These are phyloP conservation scores for Peromyscus leucopus DNA, from an alignment of 2,113 vertebrate species.

Conservation along the genomic window DNA sequence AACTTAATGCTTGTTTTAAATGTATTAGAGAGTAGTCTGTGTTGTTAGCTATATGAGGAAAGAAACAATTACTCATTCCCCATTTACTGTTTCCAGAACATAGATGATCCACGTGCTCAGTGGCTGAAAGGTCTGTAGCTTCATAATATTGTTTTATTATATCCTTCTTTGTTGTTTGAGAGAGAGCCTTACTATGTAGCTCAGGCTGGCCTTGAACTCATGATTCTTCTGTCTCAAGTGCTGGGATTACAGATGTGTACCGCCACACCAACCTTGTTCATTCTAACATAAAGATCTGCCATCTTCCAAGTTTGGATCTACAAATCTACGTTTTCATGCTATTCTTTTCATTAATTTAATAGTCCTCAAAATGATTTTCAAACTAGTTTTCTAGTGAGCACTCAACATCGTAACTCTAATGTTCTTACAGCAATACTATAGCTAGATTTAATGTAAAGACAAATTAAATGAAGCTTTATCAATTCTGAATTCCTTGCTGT, in stretches of 20 bases:
- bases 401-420: conserved; percentile 34
- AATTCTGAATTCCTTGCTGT: conserved; percentile 34
- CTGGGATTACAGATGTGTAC: background rate
- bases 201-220: background rate
- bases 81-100: conserved; percentile 35
- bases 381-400: conserved; percentile 39
- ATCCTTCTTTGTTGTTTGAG: background rate
- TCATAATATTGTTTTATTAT: background rate
- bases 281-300: background rate
- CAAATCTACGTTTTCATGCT: conserved; percentile 38
- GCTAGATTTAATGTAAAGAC: conserved; percentile 54
- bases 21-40: conserved; percentile 31
- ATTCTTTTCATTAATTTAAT: background rate
- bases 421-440: conserved; percentile 42
- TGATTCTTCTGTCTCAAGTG: background rate
- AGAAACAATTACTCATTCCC: conserved; percentile 24
- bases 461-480: conserved; percentile 38
- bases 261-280: background rate
- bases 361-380: conserved; percentile 53
- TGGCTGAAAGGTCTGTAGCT: background rate
- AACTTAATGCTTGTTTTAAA: conserved; percentile 38
- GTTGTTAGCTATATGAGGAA: conserved; percentile 7
- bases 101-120: background rate
- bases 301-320: background rate
- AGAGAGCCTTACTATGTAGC: background rate